Evolutionary conservation across 2,113 vertebrate species (phyloP).

Genomic region (Theristicus caerulescens): DNA sequence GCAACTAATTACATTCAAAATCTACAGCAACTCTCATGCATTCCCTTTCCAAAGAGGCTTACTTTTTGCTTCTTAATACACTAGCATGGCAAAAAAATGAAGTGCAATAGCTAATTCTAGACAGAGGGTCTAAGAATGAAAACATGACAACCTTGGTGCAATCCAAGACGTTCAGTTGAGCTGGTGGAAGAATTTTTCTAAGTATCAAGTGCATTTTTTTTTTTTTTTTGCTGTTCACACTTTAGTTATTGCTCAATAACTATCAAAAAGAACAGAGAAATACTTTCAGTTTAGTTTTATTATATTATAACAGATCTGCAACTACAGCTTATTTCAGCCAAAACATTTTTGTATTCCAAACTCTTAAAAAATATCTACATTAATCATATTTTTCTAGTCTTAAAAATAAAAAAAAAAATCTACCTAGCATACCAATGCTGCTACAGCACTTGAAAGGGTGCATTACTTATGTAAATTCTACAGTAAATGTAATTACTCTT

Average conservation of each 20-base stretch:
- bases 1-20: conserved; percentile 60
- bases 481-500: background rate
- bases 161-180: conserved; percentile 20
- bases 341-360: conserved; percentile 49
- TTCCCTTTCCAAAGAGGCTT: conserved; percentile 39
- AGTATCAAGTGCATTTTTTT: conserved; percentile 26
- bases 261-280: conserved; percentile 58
- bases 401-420: conserved; percentile 43
- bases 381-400: conserved; percentile 48
- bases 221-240: conserved; percentile 21
- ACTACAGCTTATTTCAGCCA: conserved; percentile 45
- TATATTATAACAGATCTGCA: conserved; percentile 64
- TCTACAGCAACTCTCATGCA: conserved; percentile 43
- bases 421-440: conserved; percentile 61
- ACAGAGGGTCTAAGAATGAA: conserved; percentile 13
- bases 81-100: conserved; percentile 22
- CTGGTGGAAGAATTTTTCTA: conserved; percentile 46
- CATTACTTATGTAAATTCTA: conserved; percentile 27
- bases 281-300: conserved; percentile 62
- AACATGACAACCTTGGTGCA: background rate
- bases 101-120: conserved; percentile 39
- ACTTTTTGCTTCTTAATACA: background rate
- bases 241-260: conserved; percentile 61
- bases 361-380: conserved; percentile 65
- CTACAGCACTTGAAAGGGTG: conserved; percentile 54